These are phyloP conservation scores for Pyrgilauda ruficollis DNA, from an alignment of 2,113 vertebrate genomes.

Conservation along the genomic window DNA sequence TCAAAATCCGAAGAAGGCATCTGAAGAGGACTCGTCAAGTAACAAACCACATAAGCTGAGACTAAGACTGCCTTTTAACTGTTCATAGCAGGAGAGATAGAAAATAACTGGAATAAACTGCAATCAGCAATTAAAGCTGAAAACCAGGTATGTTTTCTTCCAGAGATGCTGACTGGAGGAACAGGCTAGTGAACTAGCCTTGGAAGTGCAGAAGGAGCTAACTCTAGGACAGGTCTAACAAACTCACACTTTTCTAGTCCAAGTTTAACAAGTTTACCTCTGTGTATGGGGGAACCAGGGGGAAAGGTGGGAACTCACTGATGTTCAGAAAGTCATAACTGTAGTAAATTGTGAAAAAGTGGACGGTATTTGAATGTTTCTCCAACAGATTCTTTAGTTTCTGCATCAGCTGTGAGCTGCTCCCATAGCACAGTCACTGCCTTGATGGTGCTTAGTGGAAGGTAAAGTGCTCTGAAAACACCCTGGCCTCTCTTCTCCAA, in stretches of 20 bases:
- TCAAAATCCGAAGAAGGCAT: constrained; percentile 89
- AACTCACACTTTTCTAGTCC: neutral
- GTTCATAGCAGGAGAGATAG: neutral
- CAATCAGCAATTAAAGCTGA: neutral
- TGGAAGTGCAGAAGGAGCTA: neutral
- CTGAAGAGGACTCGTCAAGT: constrained; percentile 80
- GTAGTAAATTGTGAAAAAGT: neutral
- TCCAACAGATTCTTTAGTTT: neutral
- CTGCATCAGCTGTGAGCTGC: neutral
- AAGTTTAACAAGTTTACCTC: constrained; percentile 26
- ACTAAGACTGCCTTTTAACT: neutral
- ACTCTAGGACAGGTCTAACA: constrained; percentile 26
- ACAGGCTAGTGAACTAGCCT: neutral
- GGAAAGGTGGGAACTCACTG: neutral
- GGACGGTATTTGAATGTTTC: neutral
- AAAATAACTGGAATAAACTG: neutral
- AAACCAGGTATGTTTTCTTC: neutral
- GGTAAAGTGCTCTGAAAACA: neutral
- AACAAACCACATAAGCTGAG: constrained; percentile 83
- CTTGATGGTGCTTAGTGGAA: neutral
- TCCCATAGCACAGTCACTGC: rapidly evolving
- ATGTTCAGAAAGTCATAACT: neutral
- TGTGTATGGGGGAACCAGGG: neutral
- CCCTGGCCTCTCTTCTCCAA: neutral
- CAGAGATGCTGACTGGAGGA: neutral